These are phyloP conservation scores for Nomada ruficornis DNA, from an alignment of 2,888 invertebrate genomes.

Conservation along the genomic window DNA sequence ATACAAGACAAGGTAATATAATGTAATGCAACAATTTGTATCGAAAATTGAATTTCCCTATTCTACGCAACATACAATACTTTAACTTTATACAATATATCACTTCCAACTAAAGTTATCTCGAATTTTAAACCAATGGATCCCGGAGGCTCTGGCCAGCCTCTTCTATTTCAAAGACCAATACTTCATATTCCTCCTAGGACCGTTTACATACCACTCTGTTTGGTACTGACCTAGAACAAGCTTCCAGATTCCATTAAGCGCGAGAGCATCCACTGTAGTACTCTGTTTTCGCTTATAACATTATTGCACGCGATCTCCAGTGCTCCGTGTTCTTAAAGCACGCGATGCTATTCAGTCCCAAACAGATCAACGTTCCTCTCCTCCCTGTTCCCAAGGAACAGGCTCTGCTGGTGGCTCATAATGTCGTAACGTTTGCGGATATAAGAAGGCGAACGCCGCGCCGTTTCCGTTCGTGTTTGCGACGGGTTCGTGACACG, in stretches of 20 bases:
- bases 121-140: no score
- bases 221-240: slow-evolving; percentile 10
- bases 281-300: slow-evolving; percentile 4
- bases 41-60: no score
- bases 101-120: no score
- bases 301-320: slow-evolving; percentile 2
- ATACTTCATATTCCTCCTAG: not conserved
- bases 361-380: slow-evolving; percentile 30
- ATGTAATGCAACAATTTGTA: no score
- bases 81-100: no score
- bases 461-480: slow-evolving; percentile 48
- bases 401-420: not conserved
- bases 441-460: slow-evolving; percentile 11
- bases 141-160: no score
- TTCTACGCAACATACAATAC: no score
- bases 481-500: slow-evolving; percentile 43
- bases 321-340: not conserved
- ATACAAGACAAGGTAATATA: no score
- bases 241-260: slow-evolving; percentile 33
- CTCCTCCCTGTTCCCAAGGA: slow-evolving; percentile 14
- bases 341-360: slow-evolving; percentile 14
- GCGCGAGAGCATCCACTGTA: slow-evolving; percentile 17
- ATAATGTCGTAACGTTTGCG: slow-evolving; percentile 32
- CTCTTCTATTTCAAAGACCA: no score
- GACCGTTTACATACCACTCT: no score